phyloP scores from a whole-genome alignment of 2,888 invertebrate genomes.

The Aphodius sticticus region DNA sequence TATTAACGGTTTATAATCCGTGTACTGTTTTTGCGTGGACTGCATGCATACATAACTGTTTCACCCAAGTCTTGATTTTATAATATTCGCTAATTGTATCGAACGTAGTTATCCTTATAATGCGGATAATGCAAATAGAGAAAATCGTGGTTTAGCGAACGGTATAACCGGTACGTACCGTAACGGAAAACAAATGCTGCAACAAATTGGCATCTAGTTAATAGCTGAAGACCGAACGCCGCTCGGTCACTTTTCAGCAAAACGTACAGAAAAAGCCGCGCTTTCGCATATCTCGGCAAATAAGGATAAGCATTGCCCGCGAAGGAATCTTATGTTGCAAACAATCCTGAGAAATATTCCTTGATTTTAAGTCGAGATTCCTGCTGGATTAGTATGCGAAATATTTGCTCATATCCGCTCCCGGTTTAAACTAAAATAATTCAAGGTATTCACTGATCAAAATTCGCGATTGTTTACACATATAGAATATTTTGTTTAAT shows the following conservation, averaged over 20 bases:
- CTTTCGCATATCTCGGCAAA: not conserved
- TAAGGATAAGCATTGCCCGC: not conserved
- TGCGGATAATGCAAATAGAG: not conserved
- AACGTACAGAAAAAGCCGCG: not conserved
- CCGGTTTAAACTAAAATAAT: not conserved
- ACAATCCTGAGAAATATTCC: not conserved
- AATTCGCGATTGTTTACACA: no score
- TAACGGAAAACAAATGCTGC: not conserved
- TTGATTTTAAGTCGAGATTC: not conserved
- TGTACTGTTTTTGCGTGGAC: not conserved
- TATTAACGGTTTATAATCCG: no score
- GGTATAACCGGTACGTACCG: not conserved
- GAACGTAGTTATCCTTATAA: not conserved
- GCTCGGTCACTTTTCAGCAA: not conserved
- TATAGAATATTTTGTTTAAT: no score
- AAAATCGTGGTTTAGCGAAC: not conserved
- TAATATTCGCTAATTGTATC: not conserved
- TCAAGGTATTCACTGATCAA: not conserved
- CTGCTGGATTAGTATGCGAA: not conserved
- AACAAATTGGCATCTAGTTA: constrained; percentile 4
- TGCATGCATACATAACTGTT: not conserved
- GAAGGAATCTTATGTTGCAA: not conserved
- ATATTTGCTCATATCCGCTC: not conserved
- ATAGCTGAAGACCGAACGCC: not conserved
- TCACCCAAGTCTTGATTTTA: not conserved